Conservation (phyloP, 1,140 invertebrate species). For the Dendroctonus ponderosae region DNA sequence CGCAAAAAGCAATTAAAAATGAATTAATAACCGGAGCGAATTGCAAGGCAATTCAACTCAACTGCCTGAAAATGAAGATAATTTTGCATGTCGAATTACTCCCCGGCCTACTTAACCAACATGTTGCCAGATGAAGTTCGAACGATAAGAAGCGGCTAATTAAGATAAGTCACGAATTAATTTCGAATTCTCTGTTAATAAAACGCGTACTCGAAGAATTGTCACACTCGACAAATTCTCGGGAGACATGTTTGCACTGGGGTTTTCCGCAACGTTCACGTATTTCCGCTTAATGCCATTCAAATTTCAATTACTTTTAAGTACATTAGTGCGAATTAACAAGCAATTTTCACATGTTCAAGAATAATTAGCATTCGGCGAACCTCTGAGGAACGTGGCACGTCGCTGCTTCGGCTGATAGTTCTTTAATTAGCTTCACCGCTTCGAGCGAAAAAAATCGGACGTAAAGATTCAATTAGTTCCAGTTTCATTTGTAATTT, state of each 20-base stretch:
- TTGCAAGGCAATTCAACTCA: too few relatives aligned
- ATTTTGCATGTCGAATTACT: too few relatives aligned
- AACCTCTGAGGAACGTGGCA: slow-evolving; percentile 15
- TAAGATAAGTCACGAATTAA: too few relatives aligned
- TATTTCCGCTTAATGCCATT: slow-evolving; percentile 26
- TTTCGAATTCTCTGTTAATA: too few relatives aligned
- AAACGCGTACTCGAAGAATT: not conserved
- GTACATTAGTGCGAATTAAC: slow-evolving; percentile 29
- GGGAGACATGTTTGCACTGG: slow-evolving; percentile 10
- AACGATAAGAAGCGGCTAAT: too few relatives aligned
- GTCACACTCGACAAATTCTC: slow-evolving; percentile 1
- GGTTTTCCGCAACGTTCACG: slow-evolving; percentile 16
- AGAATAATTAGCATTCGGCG: slow-evolving; percentile 21
- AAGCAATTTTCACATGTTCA: slow-evolving; percentile 30
- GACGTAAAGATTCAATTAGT: too few relatives aligned
- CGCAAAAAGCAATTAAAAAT: too few relatives aligned
- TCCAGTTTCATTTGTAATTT: too few relatives aligned
- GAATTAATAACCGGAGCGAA: too few relatives aligned
- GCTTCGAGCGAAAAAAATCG: not conserved
- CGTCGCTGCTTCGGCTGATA: slow-evolving; percentile 13
- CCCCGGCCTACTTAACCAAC: too few relatives aligned
- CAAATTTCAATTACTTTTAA: slow-evolving; percentile 30
- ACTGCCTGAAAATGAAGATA: too few relatives aligned
- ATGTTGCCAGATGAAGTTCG: too few relatives aligned
- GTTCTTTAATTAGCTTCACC: slow-evolving; percentile 21